Evolutionary conservation across 2,797 vertebrate genomes (phyloP), one percentile per base, ranked within the genome.

Genomic region (Columba guinea): DNA sequence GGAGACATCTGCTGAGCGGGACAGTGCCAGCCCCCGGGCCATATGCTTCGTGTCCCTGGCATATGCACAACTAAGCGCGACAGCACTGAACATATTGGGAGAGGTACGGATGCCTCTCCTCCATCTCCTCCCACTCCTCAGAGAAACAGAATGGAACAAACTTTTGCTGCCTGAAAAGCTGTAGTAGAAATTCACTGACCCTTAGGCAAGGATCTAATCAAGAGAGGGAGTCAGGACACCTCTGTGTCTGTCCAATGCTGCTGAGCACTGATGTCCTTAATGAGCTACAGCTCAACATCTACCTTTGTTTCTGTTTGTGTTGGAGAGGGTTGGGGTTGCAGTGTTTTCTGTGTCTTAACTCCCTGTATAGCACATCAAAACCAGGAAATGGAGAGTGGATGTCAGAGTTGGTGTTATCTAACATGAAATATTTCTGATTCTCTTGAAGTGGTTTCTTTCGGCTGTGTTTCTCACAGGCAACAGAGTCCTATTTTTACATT

Each of bases 1-100:
- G 70, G 82, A 96, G 97, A 95, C 97, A 98, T 97, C 97, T 98
- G 97, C 93, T 97, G 70, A 97, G 95, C 15, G 87, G 97, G 97
- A 95, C 91, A 90, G 76, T 83, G 94, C 95, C 97, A 97, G 93
- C 96, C 97, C 96, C 96, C 41, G 0, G 97, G 95, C 97, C 97
- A 97, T 98, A 98, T 97, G 97, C 91, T 77, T 68, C 55, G 17
- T 88, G 96, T 97, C 96, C 92, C 75, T 93, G 97, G 95, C 97
- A 97, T 98, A 97, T 95, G 96, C 20, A 71, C 85, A 82, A 13
- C 78, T 81, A 87, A 95, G 90, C 78, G 77, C 92, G 96, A 91
- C 86, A 97, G 96, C 95, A 93, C 91, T 0, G 78, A 97, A 90
- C 97, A 97, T 97, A 97, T 94, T 97, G 97, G 96, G 92, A 97